These are phyloP conservation scores for Pseudomugil gertrudae DNA, from an alignment of 2,797 vertebrate genomes.

Conservation along the genomic window DNA sequence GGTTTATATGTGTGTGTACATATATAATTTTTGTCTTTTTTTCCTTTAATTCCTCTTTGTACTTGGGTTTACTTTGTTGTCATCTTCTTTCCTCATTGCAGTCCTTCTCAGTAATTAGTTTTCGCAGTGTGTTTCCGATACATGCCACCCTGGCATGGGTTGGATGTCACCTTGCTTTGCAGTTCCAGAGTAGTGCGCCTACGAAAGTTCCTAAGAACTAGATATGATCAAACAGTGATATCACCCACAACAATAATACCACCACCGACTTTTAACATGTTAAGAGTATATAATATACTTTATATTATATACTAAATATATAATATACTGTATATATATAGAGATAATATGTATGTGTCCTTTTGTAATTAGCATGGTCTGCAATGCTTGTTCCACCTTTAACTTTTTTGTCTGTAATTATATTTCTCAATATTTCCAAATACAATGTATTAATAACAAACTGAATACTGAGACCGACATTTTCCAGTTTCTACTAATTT, in stretches of 20 bases:
- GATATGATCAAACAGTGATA: conserved; percentile 20
- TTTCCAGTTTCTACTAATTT: conserved; percentile 15
- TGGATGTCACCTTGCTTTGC: conserved; percentile 31
- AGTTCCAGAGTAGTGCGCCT: conserved; percentile 13
- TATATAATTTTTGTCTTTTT: background rate
- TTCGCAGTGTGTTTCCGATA: background rate
- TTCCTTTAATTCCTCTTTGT: background rate
- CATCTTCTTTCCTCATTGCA: background rate
- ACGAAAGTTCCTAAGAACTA: conserved; percentile 11
- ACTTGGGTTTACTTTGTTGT: conserved; percentile 10
- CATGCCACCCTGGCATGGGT: conserved; percentile 10
- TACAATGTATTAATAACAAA: background rate
- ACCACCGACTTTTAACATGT: background rate
- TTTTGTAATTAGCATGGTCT: too few relatives aligned
- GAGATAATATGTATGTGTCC: too few relatives aligned
- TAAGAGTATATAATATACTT: too few relatives aligned
- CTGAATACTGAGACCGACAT: conserved; percentile 12
- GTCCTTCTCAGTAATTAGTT: conserved; percentile 2
- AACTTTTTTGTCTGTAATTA: conserved; percentile 12
- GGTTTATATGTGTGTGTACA: background rate
- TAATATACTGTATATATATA: too few relatives aligned
- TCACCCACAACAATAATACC: too few relatives aligned
- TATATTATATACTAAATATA: too few relatives aligned
- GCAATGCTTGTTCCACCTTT: too few relatives aligned
- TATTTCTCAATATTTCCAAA: background rate